These are phyloP conservation scores for Sylvietta virens DNA, from an alignment of 2,113 vertebrate genomes.

Conservation along the genomic window DNA sequence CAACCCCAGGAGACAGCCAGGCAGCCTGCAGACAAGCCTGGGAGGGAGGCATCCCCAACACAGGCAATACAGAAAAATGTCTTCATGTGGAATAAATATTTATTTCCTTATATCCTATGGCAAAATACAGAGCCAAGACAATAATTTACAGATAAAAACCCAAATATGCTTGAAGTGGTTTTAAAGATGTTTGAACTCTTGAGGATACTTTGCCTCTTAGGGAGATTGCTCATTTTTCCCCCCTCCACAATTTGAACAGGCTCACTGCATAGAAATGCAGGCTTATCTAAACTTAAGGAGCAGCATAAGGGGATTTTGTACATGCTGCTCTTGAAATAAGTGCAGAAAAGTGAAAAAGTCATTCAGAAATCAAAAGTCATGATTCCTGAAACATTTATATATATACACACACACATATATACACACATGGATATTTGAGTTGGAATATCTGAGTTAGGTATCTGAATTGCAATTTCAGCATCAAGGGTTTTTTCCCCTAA, in stretches of 20 bases:
- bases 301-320: neutral
- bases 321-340: neutral
- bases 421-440: fast-evolving
- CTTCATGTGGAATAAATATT: neutral
- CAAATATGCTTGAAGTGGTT: neutral
- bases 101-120: neutral
- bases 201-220: neutral
- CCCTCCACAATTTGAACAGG: neutral
- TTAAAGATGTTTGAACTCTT: neutral
- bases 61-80: neutral
- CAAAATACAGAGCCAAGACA: neutral
- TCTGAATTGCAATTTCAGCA: neutral
- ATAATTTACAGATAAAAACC: neutral
- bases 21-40: neutral
- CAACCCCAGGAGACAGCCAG: neutral
- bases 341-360: fast-evolving
- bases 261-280: neutral
- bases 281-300: neutral
- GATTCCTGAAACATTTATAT: neutral
- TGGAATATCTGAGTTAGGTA: neutral
- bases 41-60: neutral
- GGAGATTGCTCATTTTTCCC: neutral
- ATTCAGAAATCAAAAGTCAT: neutral
- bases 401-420: fast-evolving
- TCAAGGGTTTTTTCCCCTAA: neutral